Evolutionary conservation across 2,113 vertebrate species (phyloP).

Genomic region (Cichladusa arquata): DNA sequence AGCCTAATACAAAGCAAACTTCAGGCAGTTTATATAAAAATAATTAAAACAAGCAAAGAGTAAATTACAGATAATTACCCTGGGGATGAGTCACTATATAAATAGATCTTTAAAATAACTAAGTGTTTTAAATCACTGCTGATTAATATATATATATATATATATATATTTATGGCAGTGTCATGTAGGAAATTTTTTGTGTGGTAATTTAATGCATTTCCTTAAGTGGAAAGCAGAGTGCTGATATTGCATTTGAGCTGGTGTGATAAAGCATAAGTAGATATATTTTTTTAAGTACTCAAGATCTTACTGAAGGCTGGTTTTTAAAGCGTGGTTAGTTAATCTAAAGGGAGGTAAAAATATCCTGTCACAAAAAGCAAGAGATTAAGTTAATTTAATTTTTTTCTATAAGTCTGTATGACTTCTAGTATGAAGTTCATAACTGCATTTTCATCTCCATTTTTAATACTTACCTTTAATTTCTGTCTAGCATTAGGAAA

Average conservation of each 20-base stretch:
- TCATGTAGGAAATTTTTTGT: neutral
- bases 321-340: neutral
- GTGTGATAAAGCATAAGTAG: neutral
- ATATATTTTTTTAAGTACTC: neutral
- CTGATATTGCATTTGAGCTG: neutral
- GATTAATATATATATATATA: neutral
- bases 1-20: too few species aligned
- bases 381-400: neutral
- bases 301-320: neutral
- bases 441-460: neutral
- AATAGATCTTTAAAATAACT: constrained; percentile 8
- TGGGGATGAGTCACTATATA: neutral
- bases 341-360: neutral
- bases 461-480: neutral
- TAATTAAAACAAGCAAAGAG: constrained; percentile 11
- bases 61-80: neutral
- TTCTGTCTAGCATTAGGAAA: neutral
- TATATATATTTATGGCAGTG: neutral
- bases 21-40: too few species aligned
- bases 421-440: neutral
- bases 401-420: neutral
- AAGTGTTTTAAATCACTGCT: neutral
- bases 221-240: neutral
- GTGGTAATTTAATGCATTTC: neutral
- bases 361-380: neutral